Evolutionary conservation across 2,113 vertebrate genomes (phyloP).

Genomic region (Chamaea fasciata): DNA sequence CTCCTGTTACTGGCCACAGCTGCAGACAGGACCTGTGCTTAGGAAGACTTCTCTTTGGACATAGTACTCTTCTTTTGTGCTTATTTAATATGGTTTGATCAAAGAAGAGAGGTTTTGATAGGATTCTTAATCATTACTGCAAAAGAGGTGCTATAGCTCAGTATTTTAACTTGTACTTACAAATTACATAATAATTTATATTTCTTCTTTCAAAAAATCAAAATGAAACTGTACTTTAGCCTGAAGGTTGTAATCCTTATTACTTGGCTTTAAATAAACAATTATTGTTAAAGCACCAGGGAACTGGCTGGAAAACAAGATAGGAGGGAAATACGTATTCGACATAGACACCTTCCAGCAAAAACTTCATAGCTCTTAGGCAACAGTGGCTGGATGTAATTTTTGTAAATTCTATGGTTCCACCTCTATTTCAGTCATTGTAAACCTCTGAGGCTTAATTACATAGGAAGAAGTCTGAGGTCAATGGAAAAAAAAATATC

Average conservation of each 20-base stretch:
- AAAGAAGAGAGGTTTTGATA: neutral
- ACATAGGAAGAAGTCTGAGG: neutral
- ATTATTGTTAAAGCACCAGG: neutral
- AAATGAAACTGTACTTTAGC: neutral
- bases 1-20: neutral
- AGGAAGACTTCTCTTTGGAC: neutral
- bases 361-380: neutral
- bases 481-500: neutral
- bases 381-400: neutral
- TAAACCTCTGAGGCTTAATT: neutral
- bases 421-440: neutral
- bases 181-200: neutral
- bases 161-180: neutral
- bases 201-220: neutral
- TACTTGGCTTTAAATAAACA: neutral
- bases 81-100: neutral
- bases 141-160: neutral
- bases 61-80: neutral
- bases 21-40: neutral
- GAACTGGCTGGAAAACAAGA: neutral
- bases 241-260: neutral
- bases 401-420: neutral
- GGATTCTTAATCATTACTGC: neutral
- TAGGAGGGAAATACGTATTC: neutral
- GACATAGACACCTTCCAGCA: neutral